phyloP scores from a whole-genome alignment of 2,113 vertebrate genomes.

The Andinoacara biseriatus region DNA sequence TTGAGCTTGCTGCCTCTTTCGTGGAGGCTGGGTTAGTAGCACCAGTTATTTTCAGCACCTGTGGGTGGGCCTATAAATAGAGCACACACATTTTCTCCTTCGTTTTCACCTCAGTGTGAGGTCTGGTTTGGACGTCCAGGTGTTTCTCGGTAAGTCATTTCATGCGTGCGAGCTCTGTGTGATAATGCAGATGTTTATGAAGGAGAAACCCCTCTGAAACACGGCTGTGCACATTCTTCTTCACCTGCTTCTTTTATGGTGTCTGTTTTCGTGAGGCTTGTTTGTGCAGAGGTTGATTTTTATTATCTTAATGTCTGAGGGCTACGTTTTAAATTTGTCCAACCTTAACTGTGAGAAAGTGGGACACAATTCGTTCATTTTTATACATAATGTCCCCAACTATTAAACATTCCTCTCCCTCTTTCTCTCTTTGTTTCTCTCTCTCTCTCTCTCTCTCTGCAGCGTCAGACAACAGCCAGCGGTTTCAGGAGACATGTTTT shows the following conservation, averaged over 20 bases:
- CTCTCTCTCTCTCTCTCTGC: slow-evolving; percentile 15
- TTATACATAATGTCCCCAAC: background rate
- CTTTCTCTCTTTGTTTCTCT: background rate
- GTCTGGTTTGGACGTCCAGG: slow-evolving; percentile 50
- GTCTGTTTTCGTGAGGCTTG: background rate
- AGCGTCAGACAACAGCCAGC: slow-evolving; percentile 98
- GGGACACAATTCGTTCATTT: background rate
- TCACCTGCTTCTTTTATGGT: background rate
- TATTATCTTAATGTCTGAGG: background rate
- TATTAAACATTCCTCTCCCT: slow-evolving; percentile 8
- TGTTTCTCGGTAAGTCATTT: slow-evolving; percentile 30
- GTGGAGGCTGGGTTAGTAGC: slow-evolving; percentile 28
- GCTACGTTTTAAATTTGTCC: background rate
- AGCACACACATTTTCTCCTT: slow-evolving; percentile 1
- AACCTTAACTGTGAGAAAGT: background rate
- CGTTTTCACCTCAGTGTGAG: slow-evolving; percentile 48
- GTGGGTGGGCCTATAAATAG: slow-evolving; percentile 64
- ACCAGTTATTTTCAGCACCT: slow-evolving; percentile 61
- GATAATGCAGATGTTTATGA: background rate
- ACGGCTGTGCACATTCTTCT: background rate
- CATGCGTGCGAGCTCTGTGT: background rate
- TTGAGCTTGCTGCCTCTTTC: slow-evolving; percentile 33
- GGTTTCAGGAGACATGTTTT: slow-evolving; percentile 98
- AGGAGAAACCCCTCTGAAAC: background rate
- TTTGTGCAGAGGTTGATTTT: background rate